Conservation (phyloP, 2,797 vertebrate species). For the Cetoscarus ocellatus region DNA sequence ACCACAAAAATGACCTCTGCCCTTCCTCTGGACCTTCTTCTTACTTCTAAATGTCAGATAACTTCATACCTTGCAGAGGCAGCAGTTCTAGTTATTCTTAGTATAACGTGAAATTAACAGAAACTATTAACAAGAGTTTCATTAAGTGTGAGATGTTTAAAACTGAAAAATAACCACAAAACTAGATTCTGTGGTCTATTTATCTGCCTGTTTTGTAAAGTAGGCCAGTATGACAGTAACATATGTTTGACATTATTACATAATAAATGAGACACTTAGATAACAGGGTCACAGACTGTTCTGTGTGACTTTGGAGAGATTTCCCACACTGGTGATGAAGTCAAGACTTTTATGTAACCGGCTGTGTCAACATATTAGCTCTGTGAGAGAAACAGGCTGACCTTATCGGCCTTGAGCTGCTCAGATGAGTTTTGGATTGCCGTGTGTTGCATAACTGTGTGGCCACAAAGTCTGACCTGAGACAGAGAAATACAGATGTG, state of each 20-base stretch:
- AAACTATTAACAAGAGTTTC: too few relatives aligned
- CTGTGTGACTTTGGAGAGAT: conserved; percentile 20
- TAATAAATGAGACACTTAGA: not conserved
- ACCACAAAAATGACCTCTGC: too few relatives aligned
- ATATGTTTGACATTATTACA: not conserved
- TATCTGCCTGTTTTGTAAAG: not conserved
- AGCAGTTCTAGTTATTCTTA: too few relatives aligned
- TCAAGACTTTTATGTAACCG: conserved; percentile 47
- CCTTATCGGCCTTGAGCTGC: not conserved
- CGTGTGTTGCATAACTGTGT: conserved; percentile 17
- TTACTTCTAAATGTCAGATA: too few relatives aligned
- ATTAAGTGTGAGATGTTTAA: too few relatives aligned
- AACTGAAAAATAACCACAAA: too few relatives aligned
- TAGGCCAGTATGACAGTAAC: not conserved
- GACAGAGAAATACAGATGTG: not conserved
- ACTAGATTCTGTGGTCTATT: too few relatives aligned
- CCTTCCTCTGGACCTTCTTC: too few relatives aligned
- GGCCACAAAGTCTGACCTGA: not conserved
- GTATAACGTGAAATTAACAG: too few relatives aligned
- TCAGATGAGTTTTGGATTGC: conserved; percentile 6
- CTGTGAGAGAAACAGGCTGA: conserved; percentile 16
- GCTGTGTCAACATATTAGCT: conserved; percentile 41
- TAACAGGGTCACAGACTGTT: conserved; percentile 13
- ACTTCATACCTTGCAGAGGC: too few relatives aligned
- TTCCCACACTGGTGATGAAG: conserved; percentile 35